These are phyloP conservation scores for Drosophila koepferae DNA, from an alignment of 2,888 invertebrate species.

Conservation along the genomic window DNA sequence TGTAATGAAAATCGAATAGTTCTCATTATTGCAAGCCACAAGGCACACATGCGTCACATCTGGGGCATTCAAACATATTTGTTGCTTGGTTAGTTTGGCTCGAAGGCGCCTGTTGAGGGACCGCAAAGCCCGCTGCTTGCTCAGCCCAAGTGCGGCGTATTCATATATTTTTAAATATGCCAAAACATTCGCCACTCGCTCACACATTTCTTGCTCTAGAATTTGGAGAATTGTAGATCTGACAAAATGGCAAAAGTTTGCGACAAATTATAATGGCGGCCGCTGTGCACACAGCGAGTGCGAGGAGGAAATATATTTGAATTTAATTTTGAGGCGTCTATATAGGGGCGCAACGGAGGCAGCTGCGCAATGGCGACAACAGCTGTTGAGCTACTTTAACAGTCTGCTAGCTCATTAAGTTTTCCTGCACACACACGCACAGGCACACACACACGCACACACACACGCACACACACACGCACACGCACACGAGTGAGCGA, in stretches of 20 bases:
- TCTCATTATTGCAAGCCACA: constrained; percentile 24
- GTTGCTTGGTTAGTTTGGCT: constrained; percentile 23
- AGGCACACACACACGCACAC: constrained; percentile 40
- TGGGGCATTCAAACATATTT: constrained; percentile 25
- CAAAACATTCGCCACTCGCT: constrained; percentile 52
- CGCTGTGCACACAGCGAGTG: constrained; percentile 32
- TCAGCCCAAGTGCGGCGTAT: constrained; percentile 14
- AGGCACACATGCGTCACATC: constrained; percentile 30
- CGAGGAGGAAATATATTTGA: constrained; percentile 64
- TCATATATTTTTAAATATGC: constrained; percentile 65
- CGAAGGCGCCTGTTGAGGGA: constrained; percentile 23
- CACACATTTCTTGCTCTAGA: constrained; percentile 40
- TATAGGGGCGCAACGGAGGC: constrained; percentile 19
- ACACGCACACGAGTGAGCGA: constrained; percentile 16
- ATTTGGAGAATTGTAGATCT: constrained; percentile 48
- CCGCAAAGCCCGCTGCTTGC: constrained; percentile 18
- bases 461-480: too few species aligned
- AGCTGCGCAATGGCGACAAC: constrained; percentile 65
- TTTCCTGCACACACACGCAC: constrained; percentile 60
- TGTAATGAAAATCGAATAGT: constrained; percentile 39
- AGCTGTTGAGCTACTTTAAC: constrained; percentile 80
- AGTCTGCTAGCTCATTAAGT: constrained; percentile 80
- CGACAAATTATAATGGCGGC: constrained; percentile 70
- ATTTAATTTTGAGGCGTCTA: constrained; percentile 68
- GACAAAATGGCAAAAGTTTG: constrained; percentile 75